Base-by-base conservation (phyloP, 2,797 vertebrate genomes). In the Notolepis coatsorum region DNA sequence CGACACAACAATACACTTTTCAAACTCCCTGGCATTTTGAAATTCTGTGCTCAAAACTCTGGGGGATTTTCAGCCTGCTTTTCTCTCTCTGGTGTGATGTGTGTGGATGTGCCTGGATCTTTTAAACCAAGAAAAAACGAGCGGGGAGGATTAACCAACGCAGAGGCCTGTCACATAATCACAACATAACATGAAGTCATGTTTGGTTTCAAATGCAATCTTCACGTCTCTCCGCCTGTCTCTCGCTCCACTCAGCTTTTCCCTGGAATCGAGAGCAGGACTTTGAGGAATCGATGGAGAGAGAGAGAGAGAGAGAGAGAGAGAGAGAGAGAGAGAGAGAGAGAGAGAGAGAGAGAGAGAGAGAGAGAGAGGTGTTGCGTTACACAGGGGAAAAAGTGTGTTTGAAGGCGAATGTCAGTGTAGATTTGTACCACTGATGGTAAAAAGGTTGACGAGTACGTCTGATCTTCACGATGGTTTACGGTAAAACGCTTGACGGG, bases 81-180 rank as follows among this genome's bases (percentile, higher is more conserved):
- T n/a, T n/a, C n/a, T n/a, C n/a, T 5, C 15, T 49, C 37, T 21
- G n/a, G 49, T 38, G 15, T 81, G 87, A 88, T 73, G 73, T 78
- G 84, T 70, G 10, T 20, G 75, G 65, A 61, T 63, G 54, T 43
- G 53, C 57, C 56, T 63, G 70, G 55, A 77, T 77, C n/a, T 82
- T 71, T 68, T 43, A 61, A 78, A 75, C 57, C 7, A 10, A 27
- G 20, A 55, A 65, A 72, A 77, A 83, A 73, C 77, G 76, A 55
- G 61, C 58, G 12, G 65, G 77, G 82, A 66, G 77, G 82, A 85
- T 84, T 85, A n/a, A 82, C 75, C 65, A 65, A 80, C 59, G 64
- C 73, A 65, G 84, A 74, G n/a, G 75, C 75, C 72, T 57, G 69
- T 83, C 84, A 66, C 75, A 68, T 81, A 77, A 67, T 51, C 47